Conservation (phyloP, 2,888 invertebrate species). For the Melanostoma mellinum region DNA sequence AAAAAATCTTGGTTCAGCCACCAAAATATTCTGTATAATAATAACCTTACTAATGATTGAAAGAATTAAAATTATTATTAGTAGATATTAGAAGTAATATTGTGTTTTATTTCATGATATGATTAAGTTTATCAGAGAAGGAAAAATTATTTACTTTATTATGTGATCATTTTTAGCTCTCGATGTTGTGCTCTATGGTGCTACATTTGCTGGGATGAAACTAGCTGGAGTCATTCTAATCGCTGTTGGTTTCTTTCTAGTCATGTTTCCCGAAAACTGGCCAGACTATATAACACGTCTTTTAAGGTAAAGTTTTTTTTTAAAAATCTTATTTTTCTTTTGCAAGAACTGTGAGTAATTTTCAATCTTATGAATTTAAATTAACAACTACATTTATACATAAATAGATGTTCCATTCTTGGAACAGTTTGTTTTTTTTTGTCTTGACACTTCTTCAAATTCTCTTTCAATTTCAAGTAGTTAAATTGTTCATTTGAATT, state of each 20-base stretch:
- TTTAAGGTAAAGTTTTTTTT: constrained; percentile 86
- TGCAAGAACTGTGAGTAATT: constrained; percentile 54
- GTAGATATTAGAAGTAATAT: no score
- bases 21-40: no score
- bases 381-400: no score
- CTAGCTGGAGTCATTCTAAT: constrained; percentile 96
- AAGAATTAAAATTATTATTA: no score
- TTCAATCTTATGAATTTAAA: not conserved
- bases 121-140: no score
- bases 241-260: constrained; percentile 94
- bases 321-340: constrained; percentile 18
- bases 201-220: constrained; percentile 96
- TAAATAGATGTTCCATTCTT: no score
- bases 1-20: no score
- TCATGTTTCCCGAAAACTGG: constrained; percentile 98
- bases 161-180: constrained; percentile 84
- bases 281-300: constrained; percentile 95
- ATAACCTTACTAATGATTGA: no score
- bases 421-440: constrained; percentile 50
- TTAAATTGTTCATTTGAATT: constrained; percentile 13
- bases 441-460: constrained; percentile 31
- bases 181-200: constrained; percentile 92
- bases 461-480: constrained; percentile 2
- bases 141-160: no score
- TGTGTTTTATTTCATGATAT: no score